Evolutionary conservation across 2,797 vertebrate genomes (phyloP), one percentile per base, ranked within the genome.

Genomic region (Clamator glandarius): DNA sequence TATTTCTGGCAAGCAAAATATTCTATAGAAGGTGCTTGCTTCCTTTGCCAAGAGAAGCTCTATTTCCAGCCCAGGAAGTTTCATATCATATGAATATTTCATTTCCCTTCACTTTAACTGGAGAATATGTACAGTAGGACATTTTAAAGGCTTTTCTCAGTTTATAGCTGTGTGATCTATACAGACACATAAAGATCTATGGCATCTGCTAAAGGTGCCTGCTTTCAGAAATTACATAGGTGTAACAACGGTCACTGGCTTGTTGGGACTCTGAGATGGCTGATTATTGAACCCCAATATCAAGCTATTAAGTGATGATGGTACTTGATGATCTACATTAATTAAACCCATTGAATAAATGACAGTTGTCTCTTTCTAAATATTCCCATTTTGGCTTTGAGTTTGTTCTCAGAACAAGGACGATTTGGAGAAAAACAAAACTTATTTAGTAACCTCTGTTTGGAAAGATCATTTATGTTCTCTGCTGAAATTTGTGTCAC

Each of bases 21-120:
- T 85, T 96, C 93, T 95, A 79, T 73, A 96, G 95, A 91, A 95
- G 96, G 52, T 96, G 36, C 87, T 97, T 95, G 87, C 95, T 97
- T 97, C 96, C 96, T 96, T 97, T 98, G 96, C 95, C 95, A 97
- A 94, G 68, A 93, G 92, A 97, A 97, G 94, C 78, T 66, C 74
- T 96, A 92, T 94, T 96, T 97, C 92, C 93, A 97, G 86, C 59
- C 91, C 91, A 87, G 81, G 64, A 96, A 93, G 73, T 68, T 95
- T 96, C 89, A 84, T 93, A 89, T 83, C 16, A 2, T 84, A 96
- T 94, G 96, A 97, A 97, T 97, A 97, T 97, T 97, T 95, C 86
- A 97, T 97, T 97, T 97, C 89, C 84, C 72, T 93, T 94, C 76
- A 55, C 74, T 95, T 96, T 95, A 96, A 96, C 84, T 80, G 62